Conservation (phyloP, 1,140 invertebrate species). For the Zaprionus nigranus region DNA sequence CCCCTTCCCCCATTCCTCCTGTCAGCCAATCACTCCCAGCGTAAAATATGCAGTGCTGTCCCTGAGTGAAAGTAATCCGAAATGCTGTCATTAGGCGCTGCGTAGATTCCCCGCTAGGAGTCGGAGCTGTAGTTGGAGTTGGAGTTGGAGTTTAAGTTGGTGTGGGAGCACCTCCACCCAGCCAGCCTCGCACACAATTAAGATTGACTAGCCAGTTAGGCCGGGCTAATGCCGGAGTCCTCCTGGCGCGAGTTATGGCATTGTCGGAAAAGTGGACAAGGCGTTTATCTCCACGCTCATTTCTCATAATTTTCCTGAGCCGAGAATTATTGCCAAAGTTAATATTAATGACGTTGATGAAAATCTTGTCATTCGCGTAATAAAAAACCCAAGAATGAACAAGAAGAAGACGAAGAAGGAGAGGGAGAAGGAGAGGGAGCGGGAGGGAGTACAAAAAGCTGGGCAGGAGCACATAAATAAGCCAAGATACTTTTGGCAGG, state of each 20-base stretch:
- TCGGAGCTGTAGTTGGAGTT: conserved; percentile 17
- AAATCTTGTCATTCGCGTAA: conserved; percentile 78
- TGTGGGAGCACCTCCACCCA: not conserved
- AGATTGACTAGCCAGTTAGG: conserved; percentile 74
- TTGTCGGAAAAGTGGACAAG: conserved; percentile 69
- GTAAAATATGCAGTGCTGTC: conserved; percentile 71
- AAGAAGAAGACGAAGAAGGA: conserved; percentile 14
- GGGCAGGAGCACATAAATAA: conserved; percentile 74
- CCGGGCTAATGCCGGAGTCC: conserved; percentile 52
- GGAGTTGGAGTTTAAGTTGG: conserved; percentile 5
- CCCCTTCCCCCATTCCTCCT: too few species aligned
- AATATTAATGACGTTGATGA: conserved; percentile 84
- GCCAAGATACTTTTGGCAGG: conserved; percentile 41
- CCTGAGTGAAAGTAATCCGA: conserved; percentile 78
- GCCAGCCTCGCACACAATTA: conserved; percentile 63
- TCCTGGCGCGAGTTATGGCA: conserved; percentile 63
- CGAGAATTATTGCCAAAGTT: conserved; percentile 82
- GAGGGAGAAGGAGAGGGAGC: not conserved
- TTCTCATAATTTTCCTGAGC: conserved; percentile 81
- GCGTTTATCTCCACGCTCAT: conserved; percentile 75
- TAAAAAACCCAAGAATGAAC: conserved; percentile 49
- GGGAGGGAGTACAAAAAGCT: conserved; percentile 38
- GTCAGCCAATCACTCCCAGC: not conserved
- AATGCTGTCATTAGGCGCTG: conserved; percentile 75
- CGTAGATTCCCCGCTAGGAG: conserved; percentile 14